These are phyloP conservation scores for Samia ricini DNA, from an alignment of 1,140 invertebrate species.

Conservation along the genomic window DNA sequence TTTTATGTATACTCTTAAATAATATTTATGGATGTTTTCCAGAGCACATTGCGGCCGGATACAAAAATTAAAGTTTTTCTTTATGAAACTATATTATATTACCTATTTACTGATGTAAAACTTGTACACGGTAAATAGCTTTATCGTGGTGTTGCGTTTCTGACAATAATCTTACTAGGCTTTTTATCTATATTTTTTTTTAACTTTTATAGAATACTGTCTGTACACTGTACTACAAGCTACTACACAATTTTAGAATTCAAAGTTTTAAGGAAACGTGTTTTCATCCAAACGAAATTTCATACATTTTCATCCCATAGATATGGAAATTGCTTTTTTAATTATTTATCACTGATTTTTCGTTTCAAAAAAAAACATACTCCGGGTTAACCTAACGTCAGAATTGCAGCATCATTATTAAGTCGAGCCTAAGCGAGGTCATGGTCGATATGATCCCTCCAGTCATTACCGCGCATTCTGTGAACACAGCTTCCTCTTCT, in stretches of 20 bases:
- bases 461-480: slow-evolving; percentile 47
- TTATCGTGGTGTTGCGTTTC: neutral
- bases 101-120: slow-evolving; percentile 26
- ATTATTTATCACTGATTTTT: neutral
- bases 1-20: neutral
- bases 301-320: neutral
- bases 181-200: neutral
- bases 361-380: neutral
- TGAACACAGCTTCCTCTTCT: slow-evolving; percentile 40
- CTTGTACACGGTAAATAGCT: slow-evolving; percentile 19
- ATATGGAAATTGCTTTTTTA: neutral
- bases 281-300: neutral
- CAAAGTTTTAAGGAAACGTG: neutral
- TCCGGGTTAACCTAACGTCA: neutral
- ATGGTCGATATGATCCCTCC: slow-evolving; percentile 28
- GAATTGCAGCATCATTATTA: neutral
- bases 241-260: neutral
- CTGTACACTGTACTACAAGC: too few relatives aligned
- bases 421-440: neutral
- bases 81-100: slow-evolving; percentile 28
- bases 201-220: neutral
- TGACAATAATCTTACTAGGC: neutral
- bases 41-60: slow-evolving; percentile 55
- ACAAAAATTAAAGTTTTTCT: slow-evolving; percentile 20
- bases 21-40: slow-evolving; percentile 44